Percentiles rank a stretch among this genome's conserved stretches.
Conservation (phyloP, 2,797 vertebrate genomes). For the Distichodus sexfasciatus region DNA sequence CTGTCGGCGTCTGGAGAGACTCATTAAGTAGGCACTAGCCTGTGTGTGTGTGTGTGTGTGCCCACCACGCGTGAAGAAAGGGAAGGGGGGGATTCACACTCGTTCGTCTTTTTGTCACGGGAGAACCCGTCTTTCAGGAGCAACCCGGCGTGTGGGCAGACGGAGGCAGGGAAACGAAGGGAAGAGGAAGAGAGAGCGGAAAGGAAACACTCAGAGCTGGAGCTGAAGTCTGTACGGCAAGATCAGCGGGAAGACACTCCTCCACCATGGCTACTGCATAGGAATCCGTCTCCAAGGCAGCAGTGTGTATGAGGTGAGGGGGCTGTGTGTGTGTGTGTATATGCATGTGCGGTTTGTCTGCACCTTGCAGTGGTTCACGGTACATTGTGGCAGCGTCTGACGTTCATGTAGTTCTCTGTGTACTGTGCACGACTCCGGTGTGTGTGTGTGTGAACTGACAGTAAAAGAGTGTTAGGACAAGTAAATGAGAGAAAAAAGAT, state of each 20-base stretch:
- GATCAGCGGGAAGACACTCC: no score
- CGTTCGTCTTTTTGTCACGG: background rate
- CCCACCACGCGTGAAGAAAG: conserved; percentile 5
- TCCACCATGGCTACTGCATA: conserved; percentile 50
- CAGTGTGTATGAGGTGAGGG: conserved; percentile 39
- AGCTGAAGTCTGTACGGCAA: conserved; percentile 26
- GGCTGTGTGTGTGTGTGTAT: background rate
- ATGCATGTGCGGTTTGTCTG: conserved; percentile 1
- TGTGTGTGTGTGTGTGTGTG: conserved; percentile 32
- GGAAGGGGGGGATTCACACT: conserved; percentile 25
- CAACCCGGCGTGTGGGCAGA: conserved; percentile 31
- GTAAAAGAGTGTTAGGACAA: background rate
- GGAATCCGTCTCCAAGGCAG: conserved; percentile 41
- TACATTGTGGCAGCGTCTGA: background rate
- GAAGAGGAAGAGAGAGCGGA: conserved; percentile 5
- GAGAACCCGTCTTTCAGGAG: conserved; percentile 2
- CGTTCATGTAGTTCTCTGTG: conserved; percentile 1
- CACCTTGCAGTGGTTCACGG: background rate
- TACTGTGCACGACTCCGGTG: conserved; percentile 14
- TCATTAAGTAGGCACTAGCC: conserved; percentile 36
- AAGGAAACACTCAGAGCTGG: background rate
- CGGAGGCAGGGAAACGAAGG: conserved; percentile 12
- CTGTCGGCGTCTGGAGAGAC: conserved; percentile 11
- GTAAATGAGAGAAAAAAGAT: background rate
- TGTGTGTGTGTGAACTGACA: conserved; percentile 28